Evolutionary conservation across 2,113 vertebrate genomes (phyloP).

Genomic region (Oncorhynchus kisutch): DNA sequence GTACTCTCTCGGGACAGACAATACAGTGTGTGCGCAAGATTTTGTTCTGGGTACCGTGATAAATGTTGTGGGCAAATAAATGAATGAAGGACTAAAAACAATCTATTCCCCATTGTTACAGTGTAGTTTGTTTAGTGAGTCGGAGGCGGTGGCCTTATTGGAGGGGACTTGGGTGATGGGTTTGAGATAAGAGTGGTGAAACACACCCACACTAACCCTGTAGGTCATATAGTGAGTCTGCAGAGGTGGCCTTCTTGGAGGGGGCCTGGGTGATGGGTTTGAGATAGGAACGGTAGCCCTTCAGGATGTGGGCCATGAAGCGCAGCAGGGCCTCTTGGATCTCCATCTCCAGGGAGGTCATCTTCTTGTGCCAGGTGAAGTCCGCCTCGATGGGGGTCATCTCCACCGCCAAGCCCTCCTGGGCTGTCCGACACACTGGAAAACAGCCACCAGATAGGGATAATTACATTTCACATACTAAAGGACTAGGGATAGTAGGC

Average conservation of each 20-base stretch:
- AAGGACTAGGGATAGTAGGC: too few species aligned
- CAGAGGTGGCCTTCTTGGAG: constrained; percentile 91
- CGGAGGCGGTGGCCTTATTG: constrained; percentile 89
- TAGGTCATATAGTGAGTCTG: constrained; percentile 91
- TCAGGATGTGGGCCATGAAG: constrained; percentile 95
- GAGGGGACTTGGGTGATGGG: constrained; percentile 95
- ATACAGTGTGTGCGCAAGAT: too few species aligned
- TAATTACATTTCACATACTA: not conserved
- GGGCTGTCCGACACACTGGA: constrained; percentile 76
- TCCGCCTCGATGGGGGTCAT: constrained; percentile 97
- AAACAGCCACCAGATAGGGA: constrained; percentile 15
- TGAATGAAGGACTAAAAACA: too few species aligned
- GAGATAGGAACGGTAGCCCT: constrained; percentile 91
- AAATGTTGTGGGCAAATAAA: too few species aligned
- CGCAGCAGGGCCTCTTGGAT: constrained; percentile 94
- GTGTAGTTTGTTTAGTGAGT: constrained; percentile 93
- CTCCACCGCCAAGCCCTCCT: constrained; percentile 84
- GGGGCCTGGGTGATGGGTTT: constrained; percentile 94
- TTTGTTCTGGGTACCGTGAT: too few species aligned
- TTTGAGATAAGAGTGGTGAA: constrained; percentile 85
- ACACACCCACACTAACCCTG: constrained; percentile 77
- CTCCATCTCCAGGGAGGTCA: constrained; percentile 91
- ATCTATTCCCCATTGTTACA: too few species aligned
- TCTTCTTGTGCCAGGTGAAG: constrained; percentile 95
- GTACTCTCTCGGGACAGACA: too few species aligned